Evolutionary conservation across 1,140 invertebrate species (phyloP), one percentile per base, ranked within the genome.

Genomic region (Leptopilina boulardi): DNA sequence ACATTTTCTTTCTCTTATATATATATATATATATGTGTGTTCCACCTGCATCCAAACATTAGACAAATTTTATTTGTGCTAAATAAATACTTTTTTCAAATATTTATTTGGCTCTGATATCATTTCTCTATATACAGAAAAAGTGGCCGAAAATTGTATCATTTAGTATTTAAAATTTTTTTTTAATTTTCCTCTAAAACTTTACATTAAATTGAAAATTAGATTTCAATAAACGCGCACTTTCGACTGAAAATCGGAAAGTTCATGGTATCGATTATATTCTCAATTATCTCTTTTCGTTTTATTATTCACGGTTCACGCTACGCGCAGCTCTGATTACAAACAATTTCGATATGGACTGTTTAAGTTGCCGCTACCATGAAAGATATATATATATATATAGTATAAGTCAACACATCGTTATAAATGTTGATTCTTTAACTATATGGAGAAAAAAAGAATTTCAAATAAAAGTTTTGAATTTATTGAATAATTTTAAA

Each of bases 1-100:
- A 73, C 47, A 77, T 75, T 78, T 76, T 80, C 75, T 76, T 74
- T 73, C 18, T 74, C 75, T 76, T 72, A 56, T 26, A 15, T 44
- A 11, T 9, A 38, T 26, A 9, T 42, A 77, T 81, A 79, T 80
- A 78, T 77, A 79, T 79, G 56, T 18, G 59, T 34, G 59, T 38
- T 34, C 59, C 59, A 66, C 26, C 59, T 66, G 26, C 59, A 66
- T 34, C 59, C 26, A n/a, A n/a, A n/a, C n/a, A n/a, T n/a, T n/a
- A n/a, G n/a, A n/a, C n/a, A n/a, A n/a, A n/a, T n/a, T n/a, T n/a
- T n/a, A n/a, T n/a, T n/a, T n/a, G n/a, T n/a, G n/a, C n/a, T n/a
- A n/a, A n/a, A n/a, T n/a, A n/a, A n/a, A n/a, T n/a, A n/a, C n/a
- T n/a, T n/a, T n/a, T n/a, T n/a, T n/a, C n/a, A n/a, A n/a, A n/a